A percentile compares a stretch with the other conserved stretches of the same genome.
Evolutionary conservation across 2,888 invertebrate genomes (phyloP).

Genomic region (Trissoscelio sp.): DNA sequence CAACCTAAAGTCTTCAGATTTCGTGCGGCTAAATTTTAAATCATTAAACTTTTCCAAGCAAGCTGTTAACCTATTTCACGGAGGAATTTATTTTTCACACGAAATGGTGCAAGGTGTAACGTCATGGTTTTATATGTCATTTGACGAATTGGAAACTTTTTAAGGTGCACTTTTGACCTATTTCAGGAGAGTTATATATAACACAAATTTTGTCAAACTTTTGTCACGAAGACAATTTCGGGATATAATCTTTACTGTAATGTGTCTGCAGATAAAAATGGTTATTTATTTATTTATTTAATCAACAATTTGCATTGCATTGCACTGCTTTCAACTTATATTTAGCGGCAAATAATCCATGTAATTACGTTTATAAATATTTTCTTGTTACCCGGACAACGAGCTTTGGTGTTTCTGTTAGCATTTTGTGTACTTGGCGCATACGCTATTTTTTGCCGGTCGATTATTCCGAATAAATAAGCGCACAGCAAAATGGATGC

Average conservation of each 20-base stretch:
- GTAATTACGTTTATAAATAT: too few relatives aligned
- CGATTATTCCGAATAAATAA: neutral
- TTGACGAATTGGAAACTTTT: neutral
- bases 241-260: too few relatives aligned
- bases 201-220: too few relatives aligned
- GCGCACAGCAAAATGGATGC: neutral
- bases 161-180: too few relatives aligned
- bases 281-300: too few relatives aligned
- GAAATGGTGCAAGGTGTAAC: neutral
- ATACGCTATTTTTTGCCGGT: neutral
- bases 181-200: too few relatives aligned
- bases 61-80: conserved; percentile 12
- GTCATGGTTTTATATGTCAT: neutral
- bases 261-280: too few relatives aligned
- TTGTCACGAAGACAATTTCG: too few relatives aligned
- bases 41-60: conserved; percentile 10
- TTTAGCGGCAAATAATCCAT: too few relatives aligned
- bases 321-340: too few relatives aligned
- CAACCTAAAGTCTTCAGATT: conserved; percentile 2
- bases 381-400: too few relatives aligned
- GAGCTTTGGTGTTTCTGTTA: neutral
- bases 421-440: neutral
- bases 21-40: neutral
- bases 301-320: too few relatives aligned
- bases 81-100: conserved; percentile 1